Evolutionary conservation across 2,113 vertebrate genomes (phyloP).

Genomic region (Osmerus mordax): DNA sequence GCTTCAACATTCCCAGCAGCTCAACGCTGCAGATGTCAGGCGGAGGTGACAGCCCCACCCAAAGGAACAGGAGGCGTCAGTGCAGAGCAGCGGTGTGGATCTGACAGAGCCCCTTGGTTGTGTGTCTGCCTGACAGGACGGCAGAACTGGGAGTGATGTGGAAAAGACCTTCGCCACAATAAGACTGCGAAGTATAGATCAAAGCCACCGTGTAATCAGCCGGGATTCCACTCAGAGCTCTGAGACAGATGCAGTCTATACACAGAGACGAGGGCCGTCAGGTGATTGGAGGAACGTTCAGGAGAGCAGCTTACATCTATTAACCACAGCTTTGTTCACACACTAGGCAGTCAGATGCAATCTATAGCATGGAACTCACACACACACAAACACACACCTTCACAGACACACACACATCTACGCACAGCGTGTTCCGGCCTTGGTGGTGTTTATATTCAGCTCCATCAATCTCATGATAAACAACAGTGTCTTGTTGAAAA

Average conservation of each 20-base stretch:
- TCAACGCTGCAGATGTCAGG: conserved; percentile 26
- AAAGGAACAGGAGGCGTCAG: no score
- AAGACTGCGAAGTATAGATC: background rate
- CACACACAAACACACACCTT: no score
- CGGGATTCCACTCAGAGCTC: background rate
- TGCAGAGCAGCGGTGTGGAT: no score
- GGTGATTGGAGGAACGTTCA: background rate
- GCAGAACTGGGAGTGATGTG: background rate
- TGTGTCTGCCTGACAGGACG: no score
- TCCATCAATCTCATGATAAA: conserved; percentile 13
- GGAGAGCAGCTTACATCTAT: conserved; percentile 17
- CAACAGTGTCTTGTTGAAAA: conserved; percentile 11
- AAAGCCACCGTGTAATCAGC: background rate
- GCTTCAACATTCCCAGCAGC: background rate
- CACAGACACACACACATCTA: background rate
- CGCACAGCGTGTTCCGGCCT: conserved; percentile 7
- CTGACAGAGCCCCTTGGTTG: no score
- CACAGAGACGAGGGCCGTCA: background rate
- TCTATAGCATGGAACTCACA: background rate
- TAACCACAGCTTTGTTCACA: conserved; percentile 19
- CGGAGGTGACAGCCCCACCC: conserved; percentile 9
- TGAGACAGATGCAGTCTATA: background rate
- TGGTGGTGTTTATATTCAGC: conserved; percentile 16
- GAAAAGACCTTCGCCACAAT: background rate
- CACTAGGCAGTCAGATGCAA: conserved; percentile 10